Conservation (phyloP, 1,140 invertebrate genomes). For the Semibalanus balanoides region DNA sequence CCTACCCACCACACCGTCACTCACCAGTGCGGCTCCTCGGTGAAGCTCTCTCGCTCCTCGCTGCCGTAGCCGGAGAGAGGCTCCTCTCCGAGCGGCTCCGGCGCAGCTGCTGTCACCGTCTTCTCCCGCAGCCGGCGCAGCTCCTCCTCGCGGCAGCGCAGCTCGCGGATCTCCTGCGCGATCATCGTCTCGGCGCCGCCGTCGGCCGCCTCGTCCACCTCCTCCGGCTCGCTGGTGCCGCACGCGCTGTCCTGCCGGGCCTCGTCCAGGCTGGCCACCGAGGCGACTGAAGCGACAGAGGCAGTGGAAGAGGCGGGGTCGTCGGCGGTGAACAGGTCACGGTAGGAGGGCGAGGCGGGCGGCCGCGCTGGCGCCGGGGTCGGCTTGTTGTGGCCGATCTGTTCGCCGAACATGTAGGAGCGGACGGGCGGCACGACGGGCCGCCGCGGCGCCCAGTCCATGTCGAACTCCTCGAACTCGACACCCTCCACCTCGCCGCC, state of each 20-base stretch:
- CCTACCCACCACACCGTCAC: too few species aligned
- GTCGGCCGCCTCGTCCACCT: constrained; percentile 73
- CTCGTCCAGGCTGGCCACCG: constrained; percentile 88
- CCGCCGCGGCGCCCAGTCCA: neutral
- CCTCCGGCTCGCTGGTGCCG: constrained; percentile 70
- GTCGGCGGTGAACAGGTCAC: neutral
- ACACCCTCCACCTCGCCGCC: neutral
- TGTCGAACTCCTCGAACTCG: constrained; percentile 1
- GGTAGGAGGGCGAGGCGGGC: neutral
- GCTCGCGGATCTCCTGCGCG: constrained; percentile 33
- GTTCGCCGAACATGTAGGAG: neutral
- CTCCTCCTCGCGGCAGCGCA: constrained; percentile 34
- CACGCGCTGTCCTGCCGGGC: constrained; percentile 78
- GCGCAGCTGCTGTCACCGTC: neutral
- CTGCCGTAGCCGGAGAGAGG: constrained; percentile 8
- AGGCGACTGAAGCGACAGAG: constrained; percentile 84
- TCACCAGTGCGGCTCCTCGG: constrained; percentile 13
- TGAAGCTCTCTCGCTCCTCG: constrained; percentile 16
- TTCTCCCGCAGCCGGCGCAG: constrained; percentile 25
- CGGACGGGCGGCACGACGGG: neutral
- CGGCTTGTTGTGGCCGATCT: too few species aligned
- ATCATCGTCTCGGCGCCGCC: constrained; percentile 31
- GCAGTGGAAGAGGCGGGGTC: constrained; percentile 45
- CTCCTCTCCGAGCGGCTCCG: neutral
- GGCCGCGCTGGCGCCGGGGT: neutral